A percentile compares a stretch with the other conserved stretches of the same genome.
These are phyloP conservation scores for Lathronympha strigana DNA, from an alignment of 2,888 invertebrate genomes.

Conservation along the genomic window DNA sequence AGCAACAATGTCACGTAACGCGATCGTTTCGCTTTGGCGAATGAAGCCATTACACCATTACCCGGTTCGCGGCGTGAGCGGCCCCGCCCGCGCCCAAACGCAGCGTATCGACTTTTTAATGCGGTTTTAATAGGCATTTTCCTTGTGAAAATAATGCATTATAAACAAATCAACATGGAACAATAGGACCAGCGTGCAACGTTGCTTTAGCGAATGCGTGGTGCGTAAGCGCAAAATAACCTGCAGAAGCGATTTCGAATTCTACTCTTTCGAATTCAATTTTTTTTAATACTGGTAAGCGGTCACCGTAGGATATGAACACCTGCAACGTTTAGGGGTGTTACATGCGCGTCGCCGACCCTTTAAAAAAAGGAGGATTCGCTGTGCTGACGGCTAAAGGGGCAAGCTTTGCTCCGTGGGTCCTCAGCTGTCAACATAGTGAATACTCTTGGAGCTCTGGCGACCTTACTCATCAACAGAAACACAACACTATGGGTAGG, in stretches of 20 bases:
- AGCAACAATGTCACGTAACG: constrained; percentile 1
- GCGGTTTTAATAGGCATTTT: constrained; percentile 2
- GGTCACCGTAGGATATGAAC: too few relatives aligned
- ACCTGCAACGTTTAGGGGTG: too few relatives aligned
- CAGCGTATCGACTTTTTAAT: constrained; percentile 3
- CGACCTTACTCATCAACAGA: too few relatives aligned
- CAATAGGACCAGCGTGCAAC: background rate
- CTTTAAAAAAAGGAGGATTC: too few relatives aligned
- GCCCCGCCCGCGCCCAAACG: constrained; percentile 22
- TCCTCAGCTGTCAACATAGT: too few relatives aligned
- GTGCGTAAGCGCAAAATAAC: background rate
- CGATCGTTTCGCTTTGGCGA: constrained; percentile 13
- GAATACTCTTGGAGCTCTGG: too few relatives aligned
- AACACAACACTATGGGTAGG: too few relatives aligned
- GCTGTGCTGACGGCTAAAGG: too few relatives aligned
- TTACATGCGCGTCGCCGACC: too few relatives aligned
- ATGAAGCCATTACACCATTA: constrained; percentile 31
- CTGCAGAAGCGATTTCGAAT: background rate
- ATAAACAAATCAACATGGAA: constrained; percentile 12
- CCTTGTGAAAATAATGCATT: constrained; percentile 7
- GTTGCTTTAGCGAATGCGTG: background rate
- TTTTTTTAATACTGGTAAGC: too few relatives aligned
- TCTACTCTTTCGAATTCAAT: background rate
- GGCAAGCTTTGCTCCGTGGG: too few relatives aligned
- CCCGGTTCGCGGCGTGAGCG: constrained; percentile 32